phyloP scores from a whole-genome alignment of 2,888 invertebrate genomes.

The Protula sp. region DNA sequence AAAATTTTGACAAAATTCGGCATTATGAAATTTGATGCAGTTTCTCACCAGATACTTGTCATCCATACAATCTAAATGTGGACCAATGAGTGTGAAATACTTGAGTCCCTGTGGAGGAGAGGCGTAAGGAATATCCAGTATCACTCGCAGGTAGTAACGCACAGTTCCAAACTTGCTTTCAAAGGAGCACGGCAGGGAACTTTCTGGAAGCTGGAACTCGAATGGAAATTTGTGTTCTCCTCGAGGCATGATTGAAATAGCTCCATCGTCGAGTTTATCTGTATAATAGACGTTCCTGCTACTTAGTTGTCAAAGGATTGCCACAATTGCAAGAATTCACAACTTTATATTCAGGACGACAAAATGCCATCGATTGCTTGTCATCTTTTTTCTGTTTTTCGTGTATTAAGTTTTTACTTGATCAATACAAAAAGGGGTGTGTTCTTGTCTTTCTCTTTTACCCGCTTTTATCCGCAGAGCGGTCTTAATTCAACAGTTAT shows the following conservation, averaged over 20 bases:
- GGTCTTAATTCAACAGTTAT: too few species aligned
- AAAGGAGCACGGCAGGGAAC: conserved; percentile 69
- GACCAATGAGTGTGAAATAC: conserved; percentile 73
- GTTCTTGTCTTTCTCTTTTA: too few species aligned
- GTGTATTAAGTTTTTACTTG: too few species aligned
- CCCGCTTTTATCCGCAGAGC: too few species aligned
- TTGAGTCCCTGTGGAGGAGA: conserved; percentile 75
- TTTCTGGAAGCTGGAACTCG: conserved; percentile 69
- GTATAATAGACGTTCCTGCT: conserved; percentile 11
- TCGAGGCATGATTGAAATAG: conserved; percentile 62
- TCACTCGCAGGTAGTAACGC: conserved; percentile 62
- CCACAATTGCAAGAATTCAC: background rate
- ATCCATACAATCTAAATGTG: conserved; percentile 75
- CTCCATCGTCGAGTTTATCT: conserved; percentile 45
- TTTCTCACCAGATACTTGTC: conserved; percentile 67
- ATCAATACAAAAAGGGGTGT: too few species aligned
- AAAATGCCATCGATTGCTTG: too few species aligned
- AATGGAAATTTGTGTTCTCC: conserved; percentile 68
- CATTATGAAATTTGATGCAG: too few species aligned
- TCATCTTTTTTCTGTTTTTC: too few species aligned
- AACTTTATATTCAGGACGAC: too few species aligned
- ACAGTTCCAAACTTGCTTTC: conserved; percentile 70
- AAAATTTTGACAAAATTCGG: too few species aligned
- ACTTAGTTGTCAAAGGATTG: background rate
- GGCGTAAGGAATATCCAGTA: conserved; percentile 71